A percentile compares a stretch with the other conserved stretches of the same genome.
These are phyloP conservation scores for Cataglyphis hispanica DNA, from an alignment of 1,140 invertebrate species.

Conservation along the genomic window DNA sequence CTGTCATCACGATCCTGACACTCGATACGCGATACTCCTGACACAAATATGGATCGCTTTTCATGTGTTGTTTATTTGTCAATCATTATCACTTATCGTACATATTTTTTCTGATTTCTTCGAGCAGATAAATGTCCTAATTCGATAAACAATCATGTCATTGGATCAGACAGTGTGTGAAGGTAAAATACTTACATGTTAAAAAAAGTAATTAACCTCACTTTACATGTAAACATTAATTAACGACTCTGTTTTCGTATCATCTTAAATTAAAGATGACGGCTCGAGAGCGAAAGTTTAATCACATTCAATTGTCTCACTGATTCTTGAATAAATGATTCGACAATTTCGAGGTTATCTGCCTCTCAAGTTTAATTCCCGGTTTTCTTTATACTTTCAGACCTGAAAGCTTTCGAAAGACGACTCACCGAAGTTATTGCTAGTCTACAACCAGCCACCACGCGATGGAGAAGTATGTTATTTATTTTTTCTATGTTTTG, in stretches of 20 bases:
- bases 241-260: not conserved
- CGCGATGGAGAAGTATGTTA: conserved; percentile 95
- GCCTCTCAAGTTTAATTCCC: conserved; percentile 46
- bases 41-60: not conserved
- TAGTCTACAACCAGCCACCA: conserved; percentile 95
- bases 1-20: too few species aligned
- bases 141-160: conserved; percentile 87
- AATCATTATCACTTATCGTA: not conserved
- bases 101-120: not conserved
- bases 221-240: not conserved
- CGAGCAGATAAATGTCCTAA: not conserved
- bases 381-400: conserved; percentile 90
- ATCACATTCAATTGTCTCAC: not conserved
- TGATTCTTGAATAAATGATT: not conserved
- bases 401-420: conserved; percentile 98
- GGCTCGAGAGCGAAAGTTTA: not conserved
- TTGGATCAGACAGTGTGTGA: conserved; percentile 92
- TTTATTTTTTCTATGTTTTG: conserved; percentile 21
- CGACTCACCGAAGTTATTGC: conserved; percentile 98
- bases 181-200: conserved; percentile 86
- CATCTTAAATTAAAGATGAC: not conserved
- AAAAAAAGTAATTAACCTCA: not conserved
- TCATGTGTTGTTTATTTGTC: not conserved
- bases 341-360: conserved; percentile 50
- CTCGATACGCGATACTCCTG: too few species aligned